Base-by-base conservation (phyloP, 2,113 vertebrate species). In the Albula glossodonta region DNA sequence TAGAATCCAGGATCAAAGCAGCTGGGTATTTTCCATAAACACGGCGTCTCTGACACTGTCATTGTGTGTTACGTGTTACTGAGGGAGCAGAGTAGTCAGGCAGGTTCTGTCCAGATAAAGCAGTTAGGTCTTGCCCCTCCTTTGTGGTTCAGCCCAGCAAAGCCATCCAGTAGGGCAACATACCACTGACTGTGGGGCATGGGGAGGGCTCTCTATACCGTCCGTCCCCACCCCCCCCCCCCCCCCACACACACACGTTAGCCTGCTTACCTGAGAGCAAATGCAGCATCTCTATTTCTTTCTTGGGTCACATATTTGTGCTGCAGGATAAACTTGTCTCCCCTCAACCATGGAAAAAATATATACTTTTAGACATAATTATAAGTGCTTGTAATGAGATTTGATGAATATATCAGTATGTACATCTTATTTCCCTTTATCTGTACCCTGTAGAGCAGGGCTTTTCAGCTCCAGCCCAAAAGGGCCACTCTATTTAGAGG, bases 61-160 rank as follows among this genome's bases (percentile, higher is more conserved):
- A 17, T 22, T n/a, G 78, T 78, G 10, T 11, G 56, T 52, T 25
- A 80, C n/a, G 9, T 11, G 31, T 48, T 48, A 60, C 83, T 90
- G 12, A 89, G 87, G 90, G 70, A 7, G 57, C 51, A 41, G 70
- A 7, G 57, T 41, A 41, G 81, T 53, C 77, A 80, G 31, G 57
- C 81, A 51, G 81, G 81, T 88, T 56, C 31, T 50, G 52, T 50
- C 25, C 78, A 80, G 49, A 85, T 31, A 79, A n/a, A 22, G 49
- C 48, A 5, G 31, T 79, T 70, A 79, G 13, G 25, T 25, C 53
- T 41, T 74, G 63, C 57, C 66, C 41, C 13, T 31, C 25, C 83
- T 5, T 49, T 48, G 63, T 5, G n/a, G 78, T 49, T 53, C 74
- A 48, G 31, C 19, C 49, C 6, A 9, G 51, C 66, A n/a, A 22